Evolutionary conservation across 1,140 invertebrate species (phyloP).

Genomic region (Anoplolepis gracilipes): DNA sequence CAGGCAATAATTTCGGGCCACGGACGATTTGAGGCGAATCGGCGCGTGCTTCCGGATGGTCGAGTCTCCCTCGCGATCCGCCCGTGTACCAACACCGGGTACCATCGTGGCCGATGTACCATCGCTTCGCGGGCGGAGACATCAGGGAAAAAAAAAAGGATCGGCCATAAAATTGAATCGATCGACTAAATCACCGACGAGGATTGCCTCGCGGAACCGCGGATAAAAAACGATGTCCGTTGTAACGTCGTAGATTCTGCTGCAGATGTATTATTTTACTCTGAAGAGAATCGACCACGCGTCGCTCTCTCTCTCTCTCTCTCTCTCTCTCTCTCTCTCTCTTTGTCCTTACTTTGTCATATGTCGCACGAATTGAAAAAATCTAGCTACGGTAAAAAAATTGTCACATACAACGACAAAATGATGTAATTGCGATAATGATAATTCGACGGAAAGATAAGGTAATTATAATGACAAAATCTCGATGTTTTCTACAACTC

Average conservation of each 20-base stretch:
- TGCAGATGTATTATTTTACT: slow-evolving; percentile 34
- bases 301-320: background rate
- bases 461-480: background rate
- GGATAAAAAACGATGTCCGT: slow-evolving; percentile 5
- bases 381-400: background rate
- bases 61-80: slow-evolving; percentile 49
- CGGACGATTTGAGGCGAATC: slow-evolving; percentile 78
- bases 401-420: background rate
- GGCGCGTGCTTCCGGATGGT: slow-evolving; percentile 76
- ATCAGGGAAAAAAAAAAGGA: slow-evolving; percentile 23
- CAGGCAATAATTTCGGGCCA: slow-evolving; percentile 69
- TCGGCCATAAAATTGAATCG: slow-evolving; percentile 75
- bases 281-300: background rate
- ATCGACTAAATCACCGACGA: slow-evolving; percentile 72
- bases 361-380: background rate
- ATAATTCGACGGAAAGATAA: background rate
- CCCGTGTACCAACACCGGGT: slow-evolving; percentile 18
- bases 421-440: background rate
- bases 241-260: slow-evolving; percentile 27
- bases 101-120: slow-evolving; percentile 14
- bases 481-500: background rate
- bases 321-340: background rate
- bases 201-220: slow-evolving; percentile 61
- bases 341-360: slow-evolving; percentile 18
- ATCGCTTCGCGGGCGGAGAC: slow-evolving; percentile 15